Evolutionary conservation across 1,140 invertebrate genomes (phyloP), one percentile per base, ranked within the genome.

Genomic region (Caenorhabditis tropicalis): DNA sequence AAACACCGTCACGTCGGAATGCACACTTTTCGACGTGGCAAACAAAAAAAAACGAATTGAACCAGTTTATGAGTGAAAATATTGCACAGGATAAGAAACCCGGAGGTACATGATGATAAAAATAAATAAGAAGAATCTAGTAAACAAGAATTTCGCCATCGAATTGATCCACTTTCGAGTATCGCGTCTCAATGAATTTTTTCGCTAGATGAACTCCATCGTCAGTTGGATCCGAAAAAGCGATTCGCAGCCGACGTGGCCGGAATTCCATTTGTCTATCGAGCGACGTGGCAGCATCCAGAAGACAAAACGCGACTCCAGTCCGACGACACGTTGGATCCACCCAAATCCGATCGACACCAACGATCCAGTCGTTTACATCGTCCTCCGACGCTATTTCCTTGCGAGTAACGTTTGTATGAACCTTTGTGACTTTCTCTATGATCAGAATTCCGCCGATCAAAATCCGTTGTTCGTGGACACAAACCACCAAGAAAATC

Each of bases 361-460:
- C 65, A 24, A 74, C 65, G n/a, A 74, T 74, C 65, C 65, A 74
- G 24, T 74, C 65, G 16, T 65, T 65, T 6, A 65, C 31, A 36
- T 65, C 58, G 2, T 65, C 31, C 6, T 2, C 24, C 16, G 29
- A 15, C 15, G 19, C 19, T 3, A 65, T 19, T 65, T 65, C 58
- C 58, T 65, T n/a, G n/a, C n/a, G 58, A 9, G 58, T 2, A 36
- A 56, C 16, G 27, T 74, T 74, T 3, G 65, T 74, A 4, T n/a
- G 43, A n/a, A 36, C 65, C 12, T 43, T 74, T 7, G n/a, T 9
- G 15, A 74, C 24, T 43, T 74, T 74, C n/a, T 74, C 65, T 24
- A 46, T 24, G 43, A 74, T n/a, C n/a, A 74, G 36, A 43, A 74
- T 24, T 24, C 65, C 65, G 24, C 65, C 65, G 12, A 74, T 74